Conservation (phyloP, 2,888 invertebrate species). For the Eustalomyia histrio region DNA sequence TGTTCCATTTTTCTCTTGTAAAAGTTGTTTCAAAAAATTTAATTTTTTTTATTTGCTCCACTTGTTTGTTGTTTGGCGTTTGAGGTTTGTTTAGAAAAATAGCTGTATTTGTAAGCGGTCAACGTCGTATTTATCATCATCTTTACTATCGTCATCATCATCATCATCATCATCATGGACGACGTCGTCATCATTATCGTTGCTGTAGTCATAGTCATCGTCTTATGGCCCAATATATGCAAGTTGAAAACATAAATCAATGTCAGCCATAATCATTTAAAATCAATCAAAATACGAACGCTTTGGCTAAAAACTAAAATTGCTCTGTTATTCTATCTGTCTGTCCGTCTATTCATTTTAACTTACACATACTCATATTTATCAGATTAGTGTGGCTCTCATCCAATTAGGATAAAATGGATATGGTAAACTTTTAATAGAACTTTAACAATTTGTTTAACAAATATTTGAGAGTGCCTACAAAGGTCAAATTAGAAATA, state of each 20-base stretch:
- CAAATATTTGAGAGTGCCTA: background rate
- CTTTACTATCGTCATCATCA: conserved; percentile 22
- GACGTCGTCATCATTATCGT: conserved; percentile 42
- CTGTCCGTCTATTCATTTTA: conserved; percentile 34
- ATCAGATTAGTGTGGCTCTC: background rate
- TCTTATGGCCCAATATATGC: conserved; percentile 76
- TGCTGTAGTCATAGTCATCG: conserved; percentile 57
- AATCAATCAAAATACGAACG: conserved; percentile 79
- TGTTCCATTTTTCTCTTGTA: conserved; percentile 38
- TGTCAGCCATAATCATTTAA: conserved; percentile 79
- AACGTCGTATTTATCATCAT: conserved; percentile 39
- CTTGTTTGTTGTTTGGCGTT: conserved; percentile 35
- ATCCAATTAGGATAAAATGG: no score
- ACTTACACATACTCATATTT: conserved; percentile 22
- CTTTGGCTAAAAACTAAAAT: conserved; percentile 77
- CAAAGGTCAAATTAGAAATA: background rate
- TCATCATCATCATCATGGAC: conserved; percentile 69
- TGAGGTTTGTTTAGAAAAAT: conserved; percentile 37
- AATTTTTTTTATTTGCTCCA: conserved; percentile 33
- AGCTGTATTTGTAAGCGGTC: conserved; percentile 41
- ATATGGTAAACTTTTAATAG: no score
- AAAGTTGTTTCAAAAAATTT: background rate
- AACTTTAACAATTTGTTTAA: no score
- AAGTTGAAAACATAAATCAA: conserved; percentile 77
- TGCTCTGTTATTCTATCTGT: conserved; percentile 68